Evolutionary conservation across 2,113 vertebrate genomes (phyloP).

Genomic region (Ageneiosus marmoratus): DNA sequence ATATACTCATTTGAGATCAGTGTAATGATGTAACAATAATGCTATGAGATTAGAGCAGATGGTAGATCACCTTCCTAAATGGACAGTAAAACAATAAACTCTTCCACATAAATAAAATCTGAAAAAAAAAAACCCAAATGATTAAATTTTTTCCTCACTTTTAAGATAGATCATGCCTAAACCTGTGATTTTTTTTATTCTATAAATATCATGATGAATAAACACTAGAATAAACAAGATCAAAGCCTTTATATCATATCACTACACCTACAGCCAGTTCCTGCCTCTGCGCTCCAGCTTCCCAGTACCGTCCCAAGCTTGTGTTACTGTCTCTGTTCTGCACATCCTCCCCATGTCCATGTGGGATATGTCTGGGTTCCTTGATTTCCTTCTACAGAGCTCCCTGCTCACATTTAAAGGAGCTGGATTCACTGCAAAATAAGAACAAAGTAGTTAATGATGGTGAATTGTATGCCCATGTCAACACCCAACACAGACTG

Average conservation of each 20-base stretch:
- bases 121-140: background rate
- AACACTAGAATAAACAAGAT: background rate
- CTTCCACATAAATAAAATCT: background rate
- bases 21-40: background rate
- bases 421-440: background rate
- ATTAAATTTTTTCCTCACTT: background rate
- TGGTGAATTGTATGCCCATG: background rate
- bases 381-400: no score
- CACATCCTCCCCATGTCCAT: no score
- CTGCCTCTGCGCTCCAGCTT: background rate
- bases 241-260: background rate
- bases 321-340: background rate
- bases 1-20: background rate
- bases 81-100: background rate
- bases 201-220: background rate
- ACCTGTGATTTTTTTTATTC: background rate
- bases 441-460: background rate
- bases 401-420: no score
- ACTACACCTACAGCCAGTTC: background rate
- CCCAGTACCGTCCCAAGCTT: background rate
- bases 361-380: background rate
- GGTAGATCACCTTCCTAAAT: background rate
- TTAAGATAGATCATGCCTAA: background rate
- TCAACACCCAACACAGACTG: no score
- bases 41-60: background rate